Base-by-base conservation (phyloP, 1,140 invertebrate genomes). In the Drosophila elegans region DNA sequence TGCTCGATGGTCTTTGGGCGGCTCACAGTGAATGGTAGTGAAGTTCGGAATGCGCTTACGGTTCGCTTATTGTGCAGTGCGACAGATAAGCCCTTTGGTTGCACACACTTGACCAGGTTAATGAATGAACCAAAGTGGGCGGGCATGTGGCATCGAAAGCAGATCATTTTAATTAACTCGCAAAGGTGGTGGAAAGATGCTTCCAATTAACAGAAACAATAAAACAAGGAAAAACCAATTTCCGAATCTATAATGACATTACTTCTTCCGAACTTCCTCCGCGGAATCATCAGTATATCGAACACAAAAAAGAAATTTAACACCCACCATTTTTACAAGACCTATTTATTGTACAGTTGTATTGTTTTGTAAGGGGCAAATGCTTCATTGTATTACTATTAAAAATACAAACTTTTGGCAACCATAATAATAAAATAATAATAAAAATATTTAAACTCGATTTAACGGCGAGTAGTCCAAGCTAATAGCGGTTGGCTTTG, bases 71-170 rank as follows among this genome's bases (percentile, higher is more conserved):
- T 61, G 44, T 71, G 52, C 68, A 57, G 4, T 21, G n/a, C n/a
- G 42, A 57, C 44, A 41, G 66, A 71, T 72, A 72, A 72, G 66
- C 64, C 48, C 41, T 66, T 57, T 57, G 68, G 44, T 6, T 46
- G 51, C 67, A 56, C 51, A 62, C 57, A 66, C 71, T 71, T 68
- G 59, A 62, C 54, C 63, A 7, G 38, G 53, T 61, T 76, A 83
- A 86, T 82, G 74, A 61, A 62, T 46, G 41, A 16, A 6, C 44
- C 21, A 27, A 4, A 12, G 49, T 21, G n/a, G 25, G 9, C 54
- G 3, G 5, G 3, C 10, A 27, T 29, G 7, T 41, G 38, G 46
- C 44, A 6, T 11, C 44, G 45, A 63, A 38, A 52, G 60, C 29
- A 25, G 49, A 46, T 56, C 36, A 71, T 25, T 36, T 72, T 57